Evolutionary conservation across 2,888 invertebrate genomes (phyloP), one percentile per base, ranked within the genome.

Genomic region (Esperia sulphurella): DNA sequence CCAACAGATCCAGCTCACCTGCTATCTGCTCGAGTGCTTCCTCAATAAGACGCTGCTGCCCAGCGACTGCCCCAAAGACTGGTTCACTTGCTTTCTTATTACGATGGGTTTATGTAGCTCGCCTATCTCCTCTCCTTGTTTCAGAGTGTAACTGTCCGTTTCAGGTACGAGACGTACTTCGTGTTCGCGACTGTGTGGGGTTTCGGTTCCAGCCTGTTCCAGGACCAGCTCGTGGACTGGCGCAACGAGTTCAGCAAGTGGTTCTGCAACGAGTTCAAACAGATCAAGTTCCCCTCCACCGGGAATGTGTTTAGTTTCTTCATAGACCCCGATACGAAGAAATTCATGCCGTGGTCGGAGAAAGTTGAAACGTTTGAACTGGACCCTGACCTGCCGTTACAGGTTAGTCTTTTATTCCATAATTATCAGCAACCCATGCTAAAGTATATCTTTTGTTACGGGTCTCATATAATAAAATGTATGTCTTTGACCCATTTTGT

Each of bases 241-340:
- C 92, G 98, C 40, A 95, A 95, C 60, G 98, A 98, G 72, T 98
- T 98, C 77, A 96, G 95, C 71, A 98, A 97, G 79, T 98, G 98
- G 98, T 98, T 97, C 92, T 90, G 92, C 14, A 95, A 94, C 57
- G 98, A 98, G 83, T 98, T 97, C 78, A 98, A 97, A 81, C 91
- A 95, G 0, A 92, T 98, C 28, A 96, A 96, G 79, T 97, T 98
- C 80, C 98, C 98, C 0, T 70, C 92, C 0, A 91, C 92, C 1
- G 96, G 95, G 2, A 96, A 94, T 44, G 94, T 98, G 0, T 98
- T 98, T 75, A 95, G 95, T 66, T 98, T 94, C 80, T 98, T 93
- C 77, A 96, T 98, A 50, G 97, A 98, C 65, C 89, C 92, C 0
- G 95, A 96, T 63, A 94, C 94, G 0, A 97, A 97, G 79, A 94